Evolutionary conservation across 1,140 invertebrate genomes (phyloP).

Genomic region (Zaprionus camerounensis): DNA sequence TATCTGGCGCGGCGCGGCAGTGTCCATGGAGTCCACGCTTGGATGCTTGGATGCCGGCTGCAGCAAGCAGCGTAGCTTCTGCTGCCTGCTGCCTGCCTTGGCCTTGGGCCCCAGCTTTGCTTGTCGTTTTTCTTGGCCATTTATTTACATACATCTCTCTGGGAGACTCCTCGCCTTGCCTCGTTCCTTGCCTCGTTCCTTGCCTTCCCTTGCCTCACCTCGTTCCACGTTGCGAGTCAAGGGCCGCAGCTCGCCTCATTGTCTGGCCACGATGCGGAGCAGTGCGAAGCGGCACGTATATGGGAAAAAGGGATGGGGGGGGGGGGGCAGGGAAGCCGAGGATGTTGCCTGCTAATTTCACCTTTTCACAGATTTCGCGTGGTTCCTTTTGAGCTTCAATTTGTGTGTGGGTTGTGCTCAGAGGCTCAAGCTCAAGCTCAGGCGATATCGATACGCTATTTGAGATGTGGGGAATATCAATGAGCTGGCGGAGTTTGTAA

Average conservation of each 20-base stretch:
- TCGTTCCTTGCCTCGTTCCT: not conserved
- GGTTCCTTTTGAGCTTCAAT: slow-evolving; percentile 45
- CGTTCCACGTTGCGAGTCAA: slow-evolving; percentile 51
- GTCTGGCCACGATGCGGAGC: slow-evolving; percentile 65
- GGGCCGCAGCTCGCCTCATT: slow-evolving; percentile 75
- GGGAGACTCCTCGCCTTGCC: slow-evolving; percentile 17
- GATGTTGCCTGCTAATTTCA: slow-evolving; percentile 71
- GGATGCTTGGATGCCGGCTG: slow-evolving; percentile 29
- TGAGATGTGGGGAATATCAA: not conserved
- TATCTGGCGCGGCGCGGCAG: slow-evolving; percentile 15
- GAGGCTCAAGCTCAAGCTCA: not conserved
- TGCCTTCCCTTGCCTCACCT: not conserved
- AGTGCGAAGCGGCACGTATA: not conserved
- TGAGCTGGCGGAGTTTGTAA: not conserved
- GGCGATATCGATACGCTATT: slow-evolving; percentile 18
- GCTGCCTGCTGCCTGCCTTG: slow-evolving; percentile 53
- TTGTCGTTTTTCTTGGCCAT: slow-evolving; percentile 67
- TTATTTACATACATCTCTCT: slow-evolving; percentile 75
- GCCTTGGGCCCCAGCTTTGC: slow-evolving; percentile 62
- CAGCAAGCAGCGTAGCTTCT: slow-evolving; percentile 16
- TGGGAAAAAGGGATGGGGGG: not conserved
- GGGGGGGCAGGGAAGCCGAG: slow-evolving; percentile 5
- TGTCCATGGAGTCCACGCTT: slow-evolving; percentile 10
- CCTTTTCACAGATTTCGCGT: slow-evolving; percentile 70
- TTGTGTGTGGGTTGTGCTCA: slow-evolving; percentile 64